Conservation (phyloP, 2,113 vertebrate species). For the Ia io region DNA sequence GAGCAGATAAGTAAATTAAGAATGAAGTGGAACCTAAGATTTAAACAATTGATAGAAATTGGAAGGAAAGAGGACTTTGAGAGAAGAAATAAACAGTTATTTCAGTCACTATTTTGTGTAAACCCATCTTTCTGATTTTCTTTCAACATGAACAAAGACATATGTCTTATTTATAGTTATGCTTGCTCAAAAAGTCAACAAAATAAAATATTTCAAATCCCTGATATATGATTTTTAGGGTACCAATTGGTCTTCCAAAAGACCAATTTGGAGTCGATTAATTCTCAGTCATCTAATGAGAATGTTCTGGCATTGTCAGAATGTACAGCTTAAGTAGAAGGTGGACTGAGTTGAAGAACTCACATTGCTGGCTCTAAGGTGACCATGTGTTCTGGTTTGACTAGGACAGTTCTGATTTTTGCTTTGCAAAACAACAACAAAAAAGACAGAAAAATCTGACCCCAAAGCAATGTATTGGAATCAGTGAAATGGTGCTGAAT, state of each 20-base stretch:
- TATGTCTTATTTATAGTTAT: neutral
- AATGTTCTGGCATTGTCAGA: neutral
- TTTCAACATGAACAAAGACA: neutral
- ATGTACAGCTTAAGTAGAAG: neutral
- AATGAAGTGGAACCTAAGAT: neutral
- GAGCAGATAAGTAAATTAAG: neutral
- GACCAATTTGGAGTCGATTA: neutral
- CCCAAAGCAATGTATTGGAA: rapidly evolving
- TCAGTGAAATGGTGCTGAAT: neutral
- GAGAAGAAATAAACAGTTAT: neutral
- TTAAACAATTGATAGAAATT: neutral
- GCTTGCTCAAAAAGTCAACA: neutral
- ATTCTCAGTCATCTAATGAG: neutral
- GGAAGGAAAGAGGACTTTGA: neutral
- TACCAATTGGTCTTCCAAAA: neutral
- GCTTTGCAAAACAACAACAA: neutral
- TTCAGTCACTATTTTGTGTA: neutral
- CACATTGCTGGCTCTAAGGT: neutral
- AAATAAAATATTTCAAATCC: neutral
- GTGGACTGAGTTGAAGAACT: neutral
- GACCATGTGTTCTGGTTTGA: neutral
- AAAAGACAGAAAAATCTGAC: neutral
- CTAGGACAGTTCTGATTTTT: neutral
- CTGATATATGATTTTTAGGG: neutral
- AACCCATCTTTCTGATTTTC: neutral